Conservation (phyloP, 2,797 vertebrate genomes). For the Passerculus sandwichensis region DNA sequence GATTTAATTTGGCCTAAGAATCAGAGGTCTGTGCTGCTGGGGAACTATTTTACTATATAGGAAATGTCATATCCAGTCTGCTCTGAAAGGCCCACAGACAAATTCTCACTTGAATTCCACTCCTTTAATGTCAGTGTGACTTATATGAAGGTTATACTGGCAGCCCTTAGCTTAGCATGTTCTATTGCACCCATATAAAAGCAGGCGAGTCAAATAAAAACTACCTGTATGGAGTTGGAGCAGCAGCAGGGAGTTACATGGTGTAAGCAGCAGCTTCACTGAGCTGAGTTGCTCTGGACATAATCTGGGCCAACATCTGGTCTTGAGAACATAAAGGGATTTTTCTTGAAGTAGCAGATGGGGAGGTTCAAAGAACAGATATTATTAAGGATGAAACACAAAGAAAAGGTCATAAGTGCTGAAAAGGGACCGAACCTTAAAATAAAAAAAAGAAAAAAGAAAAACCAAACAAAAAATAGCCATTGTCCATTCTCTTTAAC, state of each 20-base stretch:
- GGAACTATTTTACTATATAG: neutral
- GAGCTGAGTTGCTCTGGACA: neutral
- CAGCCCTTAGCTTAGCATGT: neutral
- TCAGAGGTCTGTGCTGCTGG: neutral
- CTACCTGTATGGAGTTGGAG: neutral
- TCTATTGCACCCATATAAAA: neutral
- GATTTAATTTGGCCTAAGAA: conserved; percentile 9
- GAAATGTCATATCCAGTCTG: neutral
- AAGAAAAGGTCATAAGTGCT: conserved; percentile 24
- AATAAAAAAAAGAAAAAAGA: neutral
- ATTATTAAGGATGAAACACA: neutral
- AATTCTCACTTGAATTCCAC: neutral
- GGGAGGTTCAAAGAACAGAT: conserved; percentile 13
- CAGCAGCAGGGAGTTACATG: neutral
- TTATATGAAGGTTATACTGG: neutral
- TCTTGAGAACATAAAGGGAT: neutral
- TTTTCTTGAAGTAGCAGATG: conserved; percentile 33
- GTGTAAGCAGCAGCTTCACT: neutral
- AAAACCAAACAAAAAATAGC: neutral
- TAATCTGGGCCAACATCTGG: conserved; percentile 50
- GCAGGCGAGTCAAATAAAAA: neutral
- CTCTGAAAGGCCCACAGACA: neutral
- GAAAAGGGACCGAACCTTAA: neutral
- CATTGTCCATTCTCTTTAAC: neutral
- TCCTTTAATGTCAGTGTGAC: neutral